phyloP scores from a whole-genome alignment of 1,140 invertebrate species.

The Cecropterus lyciades region DNA sequence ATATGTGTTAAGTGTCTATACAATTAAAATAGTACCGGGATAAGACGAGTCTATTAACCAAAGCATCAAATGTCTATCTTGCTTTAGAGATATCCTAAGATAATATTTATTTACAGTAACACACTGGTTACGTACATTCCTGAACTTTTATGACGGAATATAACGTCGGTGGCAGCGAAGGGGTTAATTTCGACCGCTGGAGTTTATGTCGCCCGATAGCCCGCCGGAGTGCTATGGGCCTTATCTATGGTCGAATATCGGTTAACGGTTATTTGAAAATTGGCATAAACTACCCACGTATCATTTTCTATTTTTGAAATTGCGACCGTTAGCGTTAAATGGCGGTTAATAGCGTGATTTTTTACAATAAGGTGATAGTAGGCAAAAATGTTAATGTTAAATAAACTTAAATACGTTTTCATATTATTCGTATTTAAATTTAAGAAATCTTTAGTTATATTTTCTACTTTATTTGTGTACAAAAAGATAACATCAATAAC shows the following conservation, averaged over 20 bases:
- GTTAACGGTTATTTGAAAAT: constrained; percentile 38
- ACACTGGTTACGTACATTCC: no score
- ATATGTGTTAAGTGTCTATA: no score
- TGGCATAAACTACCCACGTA: constrained; percentile 36
- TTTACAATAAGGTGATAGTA: background rate
- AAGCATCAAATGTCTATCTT: no score
- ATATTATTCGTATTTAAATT: no score
- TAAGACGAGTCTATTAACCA: no score
- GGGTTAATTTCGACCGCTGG: constrained; percentile 35
- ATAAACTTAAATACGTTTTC: background rate
- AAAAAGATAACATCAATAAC: no score
- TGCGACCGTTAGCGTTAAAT: constrained; percentile 15
- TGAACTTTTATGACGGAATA: constrained; percentile 12
- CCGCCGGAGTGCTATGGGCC: constrained; percentile 33
- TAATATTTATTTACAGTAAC: no score
- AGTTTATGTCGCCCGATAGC: constrained; percentile 35
- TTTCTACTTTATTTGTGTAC: no score
- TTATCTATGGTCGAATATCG: constrained; percentile 37
- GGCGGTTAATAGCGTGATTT: constrained; percentile 6
- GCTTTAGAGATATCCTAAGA: no score
- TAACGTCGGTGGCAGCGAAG: constrained; percentile 7
- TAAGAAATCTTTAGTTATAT: no score
- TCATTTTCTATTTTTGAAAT: constrained; percentile 35
- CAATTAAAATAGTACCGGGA: no score
- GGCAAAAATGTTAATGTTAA: background rate